These are phyloP conservation scores for Mormyrops attenuatus DNA, from an alignment of 2,797 vertebrate genomes.

Conservation along the genomic window DNA sequence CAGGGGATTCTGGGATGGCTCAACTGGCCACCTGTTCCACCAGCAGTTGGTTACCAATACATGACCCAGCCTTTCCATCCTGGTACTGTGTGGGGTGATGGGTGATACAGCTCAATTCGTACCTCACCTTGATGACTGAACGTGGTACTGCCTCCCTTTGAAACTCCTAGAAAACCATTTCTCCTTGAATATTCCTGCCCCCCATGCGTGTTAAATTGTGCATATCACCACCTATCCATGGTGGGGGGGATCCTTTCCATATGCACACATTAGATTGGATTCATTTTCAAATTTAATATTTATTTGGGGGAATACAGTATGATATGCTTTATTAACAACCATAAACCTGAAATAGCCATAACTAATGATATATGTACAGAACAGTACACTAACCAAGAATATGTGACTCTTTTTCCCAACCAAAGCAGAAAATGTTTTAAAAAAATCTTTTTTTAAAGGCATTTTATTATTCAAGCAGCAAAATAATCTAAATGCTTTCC, in stretches of 20 bases:
- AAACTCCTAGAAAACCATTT: neutral
- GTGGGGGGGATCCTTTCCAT: neutral
- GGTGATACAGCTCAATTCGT: neutral
- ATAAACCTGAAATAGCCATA: neutral
- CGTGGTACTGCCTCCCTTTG: neutral
- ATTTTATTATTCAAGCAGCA: neutral
- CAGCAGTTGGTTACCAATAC: neutral
- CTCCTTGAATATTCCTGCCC: neutral
- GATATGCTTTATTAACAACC: neutral
- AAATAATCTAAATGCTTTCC: neutral
- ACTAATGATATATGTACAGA: slow-evolving; percentile 8
- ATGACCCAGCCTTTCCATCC: neutral
- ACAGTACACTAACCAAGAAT: neutral
- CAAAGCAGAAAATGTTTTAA: neutral
- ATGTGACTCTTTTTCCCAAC: slow-evolving; percentile 9
- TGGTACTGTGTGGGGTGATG: neutral
- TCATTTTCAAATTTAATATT: slow-evolving; percentile 1
- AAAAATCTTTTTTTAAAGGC: neutral
- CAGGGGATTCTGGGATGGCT: neutral
- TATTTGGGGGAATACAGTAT: neutral
- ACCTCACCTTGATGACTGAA: neutral
- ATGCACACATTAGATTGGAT: neutral
- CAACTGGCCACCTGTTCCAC: neutral
- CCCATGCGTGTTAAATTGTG: neutral
- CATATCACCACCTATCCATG: neutral